Percentiles rank a stretch among this genome's conserved stretches.
These are phyloP conservation scores for Coregonus clupeaformis DNA, from an alignment of 2,113 vertebrate genomes.

Conservation along the genomic window DNA sequence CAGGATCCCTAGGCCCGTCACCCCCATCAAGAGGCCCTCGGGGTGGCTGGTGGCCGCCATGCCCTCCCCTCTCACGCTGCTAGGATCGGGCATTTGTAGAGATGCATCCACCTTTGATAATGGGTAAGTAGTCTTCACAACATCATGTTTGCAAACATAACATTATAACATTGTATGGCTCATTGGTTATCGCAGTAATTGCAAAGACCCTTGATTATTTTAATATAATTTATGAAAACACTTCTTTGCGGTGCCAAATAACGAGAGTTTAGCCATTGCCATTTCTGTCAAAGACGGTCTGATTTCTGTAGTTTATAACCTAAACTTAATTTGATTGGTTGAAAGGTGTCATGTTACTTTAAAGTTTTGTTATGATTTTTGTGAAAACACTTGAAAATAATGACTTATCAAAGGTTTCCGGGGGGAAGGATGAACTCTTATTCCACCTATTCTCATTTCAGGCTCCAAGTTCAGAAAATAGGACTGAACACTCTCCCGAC, in stretches of 20 bases:
- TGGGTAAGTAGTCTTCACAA: constrained; percentile 62
- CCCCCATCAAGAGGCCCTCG: constrained; percentile 60
- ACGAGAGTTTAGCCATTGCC: no score
- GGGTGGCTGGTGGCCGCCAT: constrained; percentile 32
- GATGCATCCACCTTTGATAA: constrained; percentile 39
- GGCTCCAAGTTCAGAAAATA: constrained; percentile 72
- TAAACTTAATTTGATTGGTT: no score
- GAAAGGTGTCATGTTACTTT: no score
- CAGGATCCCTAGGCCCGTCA: constrained; percentile 86
- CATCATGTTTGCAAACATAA: background rate
- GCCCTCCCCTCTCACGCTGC: constrained; percentile 12
- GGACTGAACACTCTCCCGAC: constrained; percentile 41
- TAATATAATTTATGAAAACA: background rate
- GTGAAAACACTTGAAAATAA: no score
- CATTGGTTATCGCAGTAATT: background rate
- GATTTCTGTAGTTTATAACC: no score
- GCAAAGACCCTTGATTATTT: background rate
- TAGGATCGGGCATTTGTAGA: constrained; percentile 39
- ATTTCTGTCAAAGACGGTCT: no score
- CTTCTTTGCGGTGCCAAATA: no score
- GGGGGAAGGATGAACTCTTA: background rate
- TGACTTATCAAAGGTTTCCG: background rate
- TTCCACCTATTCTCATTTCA: constrained; percentile 50
- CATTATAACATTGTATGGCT: background rate
- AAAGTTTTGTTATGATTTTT: no score